phyloP scores from a whole-genome alignment of 2,888 invertebrate genomes.

The Phlogophora meticulosa region DNA sequence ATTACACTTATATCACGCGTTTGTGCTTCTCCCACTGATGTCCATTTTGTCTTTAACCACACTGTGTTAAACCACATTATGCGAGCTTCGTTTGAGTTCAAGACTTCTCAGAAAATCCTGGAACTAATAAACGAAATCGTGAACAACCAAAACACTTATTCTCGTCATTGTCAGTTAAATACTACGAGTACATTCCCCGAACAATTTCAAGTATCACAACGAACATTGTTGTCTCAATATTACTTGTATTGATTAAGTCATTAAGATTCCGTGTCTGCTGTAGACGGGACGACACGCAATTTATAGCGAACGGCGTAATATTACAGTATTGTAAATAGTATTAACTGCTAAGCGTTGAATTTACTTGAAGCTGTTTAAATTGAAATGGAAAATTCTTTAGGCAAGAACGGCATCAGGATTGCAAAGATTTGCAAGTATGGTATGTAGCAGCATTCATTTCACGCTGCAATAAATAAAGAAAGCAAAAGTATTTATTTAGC shows the following conservation, averaged over 20 bases:
- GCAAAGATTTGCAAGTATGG: not conserved
- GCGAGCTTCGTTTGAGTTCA: not conserved
- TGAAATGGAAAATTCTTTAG: not conserved
- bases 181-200: not conserved
- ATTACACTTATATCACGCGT: no score
- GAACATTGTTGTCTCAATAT: slow-evolving; percentile 31
- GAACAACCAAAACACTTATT: not conserved
- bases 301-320: slow-evolving; percentile 34
- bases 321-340: slow-evolving; percentile 37
- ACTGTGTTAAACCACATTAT: no score
- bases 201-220: slow-evolving; percentile 16
- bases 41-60: no score
- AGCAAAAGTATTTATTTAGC: no score
- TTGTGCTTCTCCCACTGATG: no score
- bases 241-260: slow-evolving; percentile 51
- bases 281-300: slow-evolving; percentile 33
- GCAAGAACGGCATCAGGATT: not conserved
- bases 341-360: slow-evolving; percentile 4
- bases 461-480: not conserved
- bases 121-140: not conserved
- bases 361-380: slow-evolving; percentile 9
- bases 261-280: slow-evolving; percentile 47
- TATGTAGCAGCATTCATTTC: not conserved
- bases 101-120: not conserved
- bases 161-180: not conserved